phyloP scores from a whole-genome alignment of 2,888 invertebrate species.

The Sialis lutaria region DNA sequence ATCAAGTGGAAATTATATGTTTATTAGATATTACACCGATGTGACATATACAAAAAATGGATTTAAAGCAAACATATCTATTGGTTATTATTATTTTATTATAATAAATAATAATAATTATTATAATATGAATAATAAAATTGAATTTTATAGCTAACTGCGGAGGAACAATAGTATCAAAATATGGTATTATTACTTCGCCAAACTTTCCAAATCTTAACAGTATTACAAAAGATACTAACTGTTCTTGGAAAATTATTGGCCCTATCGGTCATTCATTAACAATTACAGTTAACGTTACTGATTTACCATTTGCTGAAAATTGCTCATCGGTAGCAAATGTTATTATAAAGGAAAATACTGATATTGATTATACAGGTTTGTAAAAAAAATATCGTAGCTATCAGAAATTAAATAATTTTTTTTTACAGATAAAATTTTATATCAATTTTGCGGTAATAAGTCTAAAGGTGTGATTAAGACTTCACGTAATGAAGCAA shows the following conservation, averaged over 20 bases:
- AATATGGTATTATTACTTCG: slow-evolving; percentile 41
- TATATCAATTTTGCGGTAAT: too few species aligned
- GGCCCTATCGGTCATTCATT: slow-evolving; percentile 30
- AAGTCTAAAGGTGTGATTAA: too few species aligned
- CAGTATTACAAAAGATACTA: slow-evolving; percentile 32
- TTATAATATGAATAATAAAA: too few species aligned
- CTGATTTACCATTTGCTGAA: slow-evolving; percentile 19
- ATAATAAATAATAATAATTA: too few species aligned
- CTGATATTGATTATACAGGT: slow-evolving; percentile 4
- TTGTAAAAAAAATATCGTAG: too few species aligned
- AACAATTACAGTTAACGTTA: slow-evolving; percentile 22
- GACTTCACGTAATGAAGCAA: too few species aligned
- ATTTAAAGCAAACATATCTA: slow-evolving; percentile 50
- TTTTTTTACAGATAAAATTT: too few species aligned
- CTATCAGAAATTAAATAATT: too few species aligned
- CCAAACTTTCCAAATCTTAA: slow-evolving; percentile 45
- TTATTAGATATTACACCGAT: slow-evolving; percentile 54
- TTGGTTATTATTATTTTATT: too few species aligned
- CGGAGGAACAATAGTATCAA: slow-evolving; percentile 51
- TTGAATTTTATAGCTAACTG: slow-evolving; percentile 34
- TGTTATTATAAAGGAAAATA: slow-evolving; percentile 20
- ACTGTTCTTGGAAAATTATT: slow-evolving; percentile 58
- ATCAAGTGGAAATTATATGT: slow-evolving; percentile 46
- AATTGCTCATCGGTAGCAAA: slow-evolving; percentile 23
- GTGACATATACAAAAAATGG: slow-evolving; percentile 53